Evolutionary conservation across 2,113 vertebrate genomes (phyloP).

Genomic region (Eptesicus fuscus): DNA sequence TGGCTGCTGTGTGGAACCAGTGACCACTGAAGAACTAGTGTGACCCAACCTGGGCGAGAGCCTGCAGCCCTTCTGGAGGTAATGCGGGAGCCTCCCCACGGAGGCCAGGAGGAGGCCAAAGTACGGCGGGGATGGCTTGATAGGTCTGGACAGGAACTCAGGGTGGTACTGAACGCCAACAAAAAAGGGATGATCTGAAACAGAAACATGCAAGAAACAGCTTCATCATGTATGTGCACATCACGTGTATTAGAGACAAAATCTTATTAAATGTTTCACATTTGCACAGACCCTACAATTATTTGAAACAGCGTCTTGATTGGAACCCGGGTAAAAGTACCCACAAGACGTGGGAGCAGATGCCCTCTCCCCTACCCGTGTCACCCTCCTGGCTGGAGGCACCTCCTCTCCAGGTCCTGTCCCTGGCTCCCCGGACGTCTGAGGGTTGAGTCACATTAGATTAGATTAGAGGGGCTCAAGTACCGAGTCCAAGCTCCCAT

Average conservation of each 20-base stretch:
- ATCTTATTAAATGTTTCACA: not conserved
- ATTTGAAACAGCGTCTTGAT: not conserved
- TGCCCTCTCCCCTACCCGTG: rapidly evolving
- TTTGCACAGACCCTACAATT: not conserved
- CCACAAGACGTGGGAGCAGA: not conserved
- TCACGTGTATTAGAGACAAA: not conserved
- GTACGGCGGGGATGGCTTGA: conserved; percentile 96
- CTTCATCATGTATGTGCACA: not conserved
- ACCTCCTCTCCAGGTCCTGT: not conserved
- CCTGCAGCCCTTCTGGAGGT: conserved; percentile 92
- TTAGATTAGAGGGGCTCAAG: not conserved
- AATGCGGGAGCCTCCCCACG: conserved; percentile 90
- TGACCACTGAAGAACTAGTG: not conserved
- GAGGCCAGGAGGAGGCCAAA: conserved; percentile 93
- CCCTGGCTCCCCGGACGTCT: not conserved
- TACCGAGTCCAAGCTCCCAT: not conserved
- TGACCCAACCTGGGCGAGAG: conserved; percentile 90
- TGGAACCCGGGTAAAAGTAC: not conserved
- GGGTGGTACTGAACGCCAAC: conserved; percentile 97
- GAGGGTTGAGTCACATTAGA: not conserved
- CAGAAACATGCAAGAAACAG: not conserved
- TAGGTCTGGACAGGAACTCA: conserved; percentile 96
- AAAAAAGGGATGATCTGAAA: conserved; percentile 93
- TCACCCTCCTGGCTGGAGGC: not conserved
- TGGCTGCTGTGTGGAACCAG: not conserved